Evolutionary conservation across 2,888 invertebrate genomes (phyloP), one percentile per base, ranked within the genome.

Genomic region (Syritta pipiens): DNA sequence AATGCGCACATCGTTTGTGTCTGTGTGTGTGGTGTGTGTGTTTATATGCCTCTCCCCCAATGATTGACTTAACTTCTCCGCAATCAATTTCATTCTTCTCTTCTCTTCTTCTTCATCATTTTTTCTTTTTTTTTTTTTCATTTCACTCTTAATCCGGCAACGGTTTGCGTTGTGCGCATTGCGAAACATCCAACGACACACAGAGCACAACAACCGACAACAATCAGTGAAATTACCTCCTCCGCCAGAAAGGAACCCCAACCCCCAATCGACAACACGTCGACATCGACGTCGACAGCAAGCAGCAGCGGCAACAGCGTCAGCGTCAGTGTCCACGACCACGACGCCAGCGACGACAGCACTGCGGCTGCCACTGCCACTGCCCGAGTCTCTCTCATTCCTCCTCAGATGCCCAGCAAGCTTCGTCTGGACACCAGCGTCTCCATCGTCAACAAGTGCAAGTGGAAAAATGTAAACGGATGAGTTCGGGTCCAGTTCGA

Each of bases 381-480:
- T 53, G 48, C 49, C 62, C 67, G 24, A 60, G 72, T 28, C 55
- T 67, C n/a, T n/a, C 53, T 79, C 37, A 74, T 74, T 68, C 55
- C 74, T 44, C 67, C 74, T 74, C 67, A 74, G 74, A 79, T 79
- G 79, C 79, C 60, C 48, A 67, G 74, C 67, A 60, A 79, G 55
- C 68, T 60, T 32, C 74, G 51, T 77, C 60, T 72, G 60, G 72
- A 77, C 59, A 72, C 59, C 65, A 77, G 22, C 65, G 67, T 74
- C 67, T 40, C 59, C 74, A 68, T 74, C 74, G 62, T 74, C 79
- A 79, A 79, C 79, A 74, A 79, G 72, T 79, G 67, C 72, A 79
- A 79, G 74, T 79, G 79, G 79, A 79, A 79, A 72, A 60, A 79
- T 79, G 79, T 79, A 62, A 79, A 68, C 79, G 79, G 79, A 55